Evolutionary conservation across 2,888 invertebrate species (phyloP).

Genomic region (Tanypteryx hageni): DNA sequence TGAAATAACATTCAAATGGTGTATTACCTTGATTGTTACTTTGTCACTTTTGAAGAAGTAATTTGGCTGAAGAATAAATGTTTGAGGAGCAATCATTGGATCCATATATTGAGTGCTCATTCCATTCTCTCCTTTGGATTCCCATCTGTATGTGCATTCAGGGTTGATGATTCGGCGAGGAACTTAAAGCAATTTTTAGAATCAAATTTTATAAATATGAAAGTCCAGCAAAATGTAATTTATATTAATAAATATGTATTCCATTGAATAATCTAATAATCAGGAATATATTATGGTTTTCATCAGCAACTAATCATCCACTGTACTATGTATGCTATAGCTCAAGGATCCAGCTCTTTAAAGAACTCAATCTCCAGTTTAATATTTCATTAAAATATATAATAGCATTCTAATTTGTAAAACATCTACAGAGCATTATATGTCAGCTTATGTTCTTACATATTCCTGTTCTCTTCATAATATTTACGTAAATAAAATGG

Average conservation of each 20-base stretch:
- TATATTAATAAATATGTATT: too few species aligned
- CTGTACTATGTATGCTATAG: too few species aligned
- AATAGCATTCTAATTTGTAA: background rate
- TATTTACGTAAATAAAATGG: background rate
- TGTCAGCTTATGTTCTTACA: background rate
- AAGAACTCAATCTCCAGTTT: too few species aligned
- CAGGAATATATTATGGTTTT: too few species aligned
- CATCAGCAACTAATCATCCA: too few species aligned
- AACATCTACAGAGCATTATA: background rate
- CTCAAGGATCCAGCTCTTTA: too few species aligned
- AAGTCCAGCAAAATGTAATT: too few species aligned
- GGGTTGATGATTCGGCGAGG: slow-evolving; percentile 74
- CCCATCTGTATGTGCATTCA: slow-evolving; percentile 73
- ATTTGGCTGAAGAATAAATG: slow-evolving; percentile 84
- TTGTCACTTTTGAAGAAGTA: slow-evolving; percentile 80
- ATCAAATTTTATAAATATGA: too few species aligned
- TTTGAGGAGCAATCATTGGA: slow-evolving; percentile 79
- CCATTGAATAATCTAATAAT: too few species aligned
- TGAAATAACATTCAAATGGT: background rate
- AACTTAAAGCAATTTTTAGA: slow-evolving; percentile 69
- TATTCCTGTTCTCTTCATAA: background rate
- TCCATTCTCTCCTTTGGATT: slow-evolving; percentile 71
- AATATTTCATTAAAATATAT: too few species aligned
- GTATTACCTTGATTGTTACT: slow-evolving; percentile 71
- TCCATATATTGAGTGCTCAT: slow-evolving; percentile 79